Base-by-base conservation (phyloP, 1,140 invertebrate genomes). In the Metopolophium dirhodum region DNA sequence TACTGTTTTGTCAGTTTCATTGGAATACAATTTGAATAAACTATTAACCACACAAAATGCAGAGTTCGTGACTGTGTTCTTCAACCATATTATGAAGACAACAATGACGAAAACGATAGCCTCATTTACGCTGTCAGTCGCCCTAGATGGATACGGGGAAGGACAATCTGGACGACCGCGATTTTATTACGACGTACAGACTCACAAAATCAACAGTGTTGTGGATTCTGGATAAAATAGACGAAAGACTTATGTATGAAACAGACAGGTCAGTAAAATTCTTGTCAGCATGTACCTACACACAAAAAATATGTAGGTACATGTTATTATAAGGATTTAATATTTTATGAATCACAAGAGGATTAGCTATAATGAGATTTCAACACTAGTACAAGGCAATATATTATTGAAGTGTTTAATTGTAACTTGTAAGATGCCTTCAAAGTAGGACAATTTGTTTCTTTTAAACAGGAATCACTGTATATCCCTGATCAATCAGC, bases 391-490 rank as follows among this genome's bases (percentile, higher is more conserved):
- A 47, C 45, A 47, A 47, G 4, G 45, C 45, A 47, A 47, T 47
- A 9, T 47, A 47, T 88, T 30, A 54, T 49, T 88, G 49, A 88
- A 88, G n/a, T 88, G 54, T 26, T 54, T 41, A 41, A 41, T 41
- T 41, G 3, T 41, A 41, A n/a, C 49, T 88, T 88, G 41, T 54
- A 88, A 41, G n/a, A 88, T 22, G n/a, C 51, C 49, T 49, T 51
- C 49, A 35, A 49, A 88, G 87, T n/a, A 41, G 35, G n/a, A 49
- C 87, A 35, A 26, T 93, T 57, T 54, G 14, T 94, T 93, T 90
- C 89, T 93, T 86, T 86, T 7, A 6, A 35, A 83, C 86, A 93
- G 92, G n/a, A 94, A 94, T 87, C 35, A 93, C 85, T 82, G 86
- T 49, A 26, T 94, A 37, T 93, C 94, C 89, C 90, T 92, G 35